phyloP scores from a whole-genome alignment of 2,888 invertebrate genomes.

The Crossocerus cetratus region DNA sequence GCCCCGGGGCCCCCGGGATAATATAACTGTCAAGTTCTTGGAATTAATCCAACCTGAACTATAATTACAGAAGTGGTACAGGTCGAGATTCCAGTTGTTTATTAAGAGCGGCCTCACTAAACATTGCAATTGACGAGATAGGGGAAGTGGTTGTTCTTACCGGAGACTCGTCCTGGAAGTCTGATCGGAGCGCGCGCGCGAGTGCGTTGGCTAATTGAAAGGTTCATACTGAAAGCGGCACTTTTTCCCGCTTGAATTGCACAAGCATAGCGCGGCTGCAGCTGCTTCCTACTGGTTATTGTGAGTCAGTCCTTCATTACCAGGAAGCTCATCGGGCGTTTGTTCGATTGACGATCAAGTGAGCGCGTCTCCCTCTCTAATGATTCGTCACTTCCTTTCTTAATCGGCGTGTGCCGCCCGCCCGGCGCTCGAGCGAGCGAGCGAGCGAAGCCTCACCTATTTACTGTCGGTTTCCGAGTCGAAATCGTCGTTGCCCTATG shows the following conservation, averaged over 20 bases:
- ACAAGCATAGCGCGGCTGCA: neutral
- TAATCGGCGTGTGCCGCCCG: neutral
- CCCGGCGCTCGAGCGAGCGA: too few species aligned
- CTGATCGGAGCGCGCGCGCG: neutral
- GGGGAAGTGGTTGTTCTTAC: too few species aligned
- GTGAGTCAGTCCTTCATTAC: neutral
- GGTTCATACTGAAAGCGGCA: neutral
- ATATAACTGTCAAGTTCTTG: slow-evolving; percentile 40
- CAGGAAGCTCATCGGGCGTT: neutral
- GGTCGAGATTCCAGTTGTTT: too few species aligned
- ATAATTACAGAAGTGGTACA: slow-evolving; percentile 30
- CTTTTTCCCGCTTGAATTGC: neutral
- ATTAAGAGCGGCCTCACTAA: too few species aligned
- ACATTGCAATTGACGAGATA: too few species aligned
- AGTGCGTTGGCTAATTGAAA: slow-evolving; percentile 3
- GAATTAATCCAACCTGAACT: slow-evolving; percentile 27
- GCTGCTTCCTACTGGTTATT: slow-evolving; percentile 1
- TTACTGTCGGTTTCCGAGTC: too few species aligned
- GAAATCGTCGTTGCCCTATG: too few species aligned
- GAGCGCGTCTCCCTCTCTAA: neutral
- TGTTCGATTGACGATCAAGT: neutral
- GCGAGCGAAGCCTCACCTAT: too few species aligned
- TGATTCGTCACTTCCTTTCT: neutral
- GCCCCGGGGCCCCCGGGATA: slow-evolving; percentile 37
- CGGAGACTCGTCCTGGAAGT: neutral